Evolutionary conservation across 1,140 invertebrate genomes (phyloP).

Genomic region (Saxidomus purpurata): DNA sequence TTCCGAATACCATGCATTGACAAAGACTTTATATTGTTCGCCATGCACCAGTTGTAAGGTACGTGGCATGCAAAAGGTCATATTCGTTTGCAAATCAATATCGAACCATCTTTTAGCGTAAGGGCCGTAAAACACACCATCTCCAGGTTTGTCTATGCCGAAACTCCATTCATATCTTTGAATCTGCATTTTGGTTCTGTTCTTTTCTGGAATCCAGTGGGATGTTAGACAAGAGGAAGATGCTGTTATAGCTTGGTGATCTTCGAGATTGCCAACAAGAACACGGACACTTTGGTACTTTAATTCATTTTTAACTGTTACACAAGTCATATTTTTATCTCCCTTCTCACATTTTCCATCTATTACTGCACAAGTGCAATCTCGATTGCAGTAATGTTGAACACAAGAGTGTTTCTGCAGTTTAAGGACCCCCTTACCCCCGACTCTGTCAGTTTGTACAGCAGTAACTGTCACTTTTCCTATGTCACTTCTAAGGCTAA

Average conservation of each 20-base stretch:
- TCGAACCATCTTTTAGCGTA: conserved; percentile 70
- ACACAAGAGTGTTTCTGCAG: conserved; percentile 70
- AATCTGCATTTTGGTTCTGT: background rate
- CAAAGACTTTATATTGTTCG: conserved; percentile 67
- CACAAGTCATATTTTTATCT: background rate
- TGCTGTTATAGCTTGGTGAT: conserved; percentile 6
- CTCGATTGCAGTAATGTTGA: conserved; percentile 69
- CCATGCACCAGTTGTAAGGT: conserved; percentile 37
- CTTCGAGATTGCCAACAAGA: background rate
- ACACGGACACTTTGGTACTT: conserved; percentile 1
- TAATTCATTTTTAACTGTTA: background rate
- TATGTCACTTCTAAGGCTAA: conserved; percentile 53
- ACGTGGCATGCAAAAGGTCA: conserved; percentile 70
- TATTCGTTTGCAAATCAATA: conserved; percentile 57
- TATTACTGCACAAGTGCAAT: conserved; percentile 74
- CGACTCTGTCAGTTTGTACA: conserved; percentile 6
- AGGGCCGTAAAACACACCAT: conserved; percentile 64
- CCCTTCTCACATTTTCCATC: conserved; percentile 64
- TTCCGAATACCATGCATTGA: conserved; percentile 70
- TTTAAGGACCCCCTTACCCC: conserved; percentile 37
- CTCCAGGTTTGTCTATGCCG: conserved; percentile 63
- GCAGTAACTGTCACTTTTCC: conserved; percentile 57
- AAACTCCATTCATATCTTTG: conserved; percentile 73
- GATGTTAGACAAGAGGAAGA: conserved; percentile 68
- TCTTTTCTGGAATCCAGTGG: conserved; percentile 41